Evolutionary conservation across 2,113 vertebrate species (phyloP).

Genomic region (Cinclus cinclus): DNA sequence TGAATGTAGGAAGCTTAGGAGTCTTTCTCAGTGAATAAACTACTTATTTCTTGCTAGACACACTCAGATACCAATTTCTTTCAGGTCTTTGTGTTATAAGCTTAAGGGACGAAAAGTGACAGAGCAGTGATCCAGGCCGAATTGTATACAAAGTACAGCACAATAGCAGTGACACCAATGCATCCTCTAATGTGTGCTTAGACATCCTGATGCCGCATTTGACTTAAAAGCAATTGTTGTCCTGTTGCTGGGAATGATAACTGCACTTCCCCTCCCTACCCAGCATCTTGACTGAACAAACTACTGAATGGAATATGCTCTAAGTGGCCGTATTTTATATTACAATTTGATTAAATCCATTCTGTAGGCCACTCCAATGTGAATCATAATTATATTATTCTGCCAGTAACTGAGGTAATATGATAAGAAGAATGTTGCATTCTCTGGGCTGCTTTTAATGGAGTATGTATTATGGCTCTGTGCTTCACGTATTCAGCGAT

Average conservation of each 20-base stretch:
- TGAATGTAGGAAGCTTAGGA: neutral
- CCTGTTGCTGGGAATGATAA: neutral
- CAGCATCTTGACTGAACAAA: neutral
- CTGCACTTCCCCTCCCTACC: neutral
- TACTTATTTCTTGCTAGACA: neutral
- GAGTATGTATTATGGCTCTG: neutral
- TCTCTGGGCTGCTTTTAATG: conserved; percentile 34
- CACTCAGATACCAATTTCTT: neutral
- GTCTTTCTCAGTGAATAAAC: neutral
- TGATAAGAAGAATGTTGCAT: conserved; percentile 57
- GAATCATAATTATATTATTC: conserved; percentile 61
- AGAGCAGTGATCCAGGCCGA: neutral
- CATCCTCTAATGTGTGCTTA: conserved; percentile 32
- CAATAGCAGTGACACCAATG: neutral
- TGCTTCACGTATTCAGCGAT: neutral
- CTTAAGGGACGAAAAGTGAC: neutral
- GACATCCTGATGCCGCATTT: conserved; percentile 10
- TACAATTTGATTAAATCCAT: conserved; percentile 62
- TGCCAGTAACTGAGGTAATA: conserved; percentile 62
- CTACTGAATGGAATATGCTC: conserved; percentile 5
- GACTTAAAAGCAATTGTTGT: conserved; percentile 17
- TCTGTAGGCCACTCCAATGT: conserved; percentile 55
- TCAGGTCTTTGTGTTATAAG: neutral
- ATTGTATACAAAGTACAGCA: neutral
- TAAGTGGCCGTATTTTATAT: conserved; percentile 46